Base-by-base conservation (phyloP, 2,797 vertebrate species). In the Phylloscopus collybita region DNA sequence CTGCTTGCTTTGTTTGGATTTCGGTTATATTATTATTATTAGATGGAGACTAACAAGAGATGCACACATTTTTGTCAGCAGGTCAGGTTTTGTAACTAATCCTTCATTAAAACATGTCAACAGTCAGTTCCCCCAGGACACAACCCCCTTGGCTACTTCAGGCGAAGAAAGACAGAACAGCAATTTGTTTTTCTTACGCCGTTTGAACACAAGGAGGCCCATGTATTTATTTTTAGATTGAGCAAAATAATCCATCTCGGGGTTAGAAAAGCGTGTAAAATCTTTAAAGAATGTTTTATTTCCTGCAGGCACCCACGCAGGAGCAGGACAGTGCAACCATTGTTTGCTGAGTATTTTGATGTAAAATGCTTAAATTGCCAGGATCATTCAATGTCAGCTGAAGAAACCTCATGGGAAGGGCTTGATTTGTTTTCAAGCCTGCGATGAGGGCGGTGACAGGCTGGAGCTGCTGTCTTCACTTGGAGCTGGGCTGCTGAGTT, bases 181-280 rank as follows among this genome's bases (percentile, higher is more conserved):
- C 2, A 19, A 14, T 49, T 81, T 78, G 38, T 54, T 82, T 81
- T 70, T 83, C 56, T 76, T 72, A n/a, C 0, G 2, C 42, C 5
- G 4, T 83, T 90, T 70, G 72, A 83, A 57, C 53, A 62, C 81
- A 80, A 87, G 62, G 71, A 90, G 86, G 70, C 36, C 64, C 4
- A 1, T 76, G 76, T 71, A 38, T 67, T 93, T 96, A 54, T 87
- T 93, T 93, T 95, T 92, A 91, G 82, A 74, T 70, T 60, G 83
- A 86, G 66, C 70, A 91, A 91, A 96, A 92, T 65, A 86, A 92
- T 93, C 89, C 91, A 79, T 94, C 84, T 94, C 32, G 6, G 81
- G 86, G 80, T 92, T 78, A 96, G 92, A 92, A 94, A 95, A 96
- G 88, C 54, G 6, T 94, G 79, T 94, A 86, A 92, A 84, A 93